Base-by-base conservation (phyloP, 2,797 vertebrate genomes). In the Dendrocincla fuliginosa region DNA sequence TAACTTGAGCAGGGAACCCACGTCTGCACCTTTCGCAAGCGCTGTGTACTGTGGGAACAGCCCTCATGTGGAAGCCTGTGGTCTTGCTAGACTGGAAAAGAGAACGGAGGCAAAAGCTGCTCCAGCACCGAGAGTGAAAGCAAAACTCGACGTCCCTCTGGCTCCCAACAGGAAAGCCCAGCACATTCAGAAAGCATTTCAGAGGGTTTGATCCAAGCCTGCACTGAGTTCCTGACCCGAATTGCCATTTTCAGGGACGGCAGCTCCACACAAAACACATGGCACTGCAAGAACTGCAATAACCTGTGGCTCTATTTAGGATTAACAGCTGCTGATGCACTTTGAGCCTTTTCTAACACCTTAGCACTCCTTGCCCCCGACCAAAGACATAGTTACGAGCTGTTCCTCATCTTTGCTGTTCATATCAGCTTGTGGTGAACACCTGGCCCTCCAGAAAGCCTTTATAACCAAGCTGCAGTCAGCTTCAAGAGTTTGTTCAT, bases 11-110 rank as follows among this genome's bases (percentile, higher is more conserved):
- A 71, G 27, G 24, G 70, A 32, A 60, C 60, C 17, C 32, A 33
- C 0, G 1, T 55, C 30, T 69, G 42, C 55, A 55, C 20, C 65
- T 76, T 84, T 37, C 0, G 0, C 61, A 81, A 75, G 67, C 0
- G 0, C 65, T 24, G 33, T 13, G 16, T 32, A 39, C 85, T 57
- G 50, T 49, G 73, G 42, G 53, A 92, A 79, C 39, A 56, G 75
- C 52, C 46, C 44, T 71, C 63, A 30, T 0, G 0, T 56, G 82
- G 32, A 30, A 83, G 84, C 68, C 75, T 50, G 84, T 9, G 49
- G 28, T 55, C 3, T 25, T 33, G 37, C 61, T 22, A 24, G 8
- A 53, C 71, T 23, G 49, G 35, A 92, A 94, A 91, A 50, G 42
- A 93, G 80, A 97, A 87, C 50, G 1, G 1, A 11, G 25, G 53